phyloP scores from a whole-genome alignment of 37 sponge, comb jelly and placozoan genomes.

The Chondrilla cf. caribensis region DNA sequence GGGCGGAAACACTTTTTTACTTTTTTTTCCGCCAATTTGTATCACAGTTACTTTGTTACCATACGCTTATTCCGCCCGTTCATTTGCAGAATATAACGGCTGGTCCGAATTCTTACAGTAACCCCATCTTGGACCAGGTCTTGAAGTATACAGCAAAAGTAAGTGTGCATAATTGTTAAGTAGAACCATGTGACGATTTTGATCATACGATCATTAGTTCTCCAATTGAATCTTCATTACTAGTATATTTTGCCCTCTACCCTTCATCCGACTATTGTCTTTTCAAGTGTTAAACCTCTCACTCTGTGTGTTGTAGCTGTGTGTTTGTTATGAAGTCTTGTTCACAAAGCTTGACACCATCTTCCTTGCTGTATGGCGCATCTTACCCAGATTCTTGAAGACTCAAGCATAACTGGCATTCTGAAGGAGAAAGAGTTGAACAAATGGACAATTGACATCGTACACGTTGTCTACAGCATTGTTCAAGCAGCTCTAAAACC shows the following conservation, averaged over 20 bases:
- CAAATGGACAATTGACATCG: background rate
- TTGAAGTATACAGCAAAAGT: constrained; percentile 4
- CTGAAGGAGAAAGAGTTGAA: background rate
- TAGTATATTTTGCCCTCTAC: too few relatives aligned
- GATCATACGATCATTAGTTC: too few relatives aligned
- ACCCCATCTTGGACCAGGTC: background rate
- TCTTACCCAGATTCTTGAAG: constrained; percentile 10
- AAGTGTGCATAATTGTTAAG: too few relatives aligned
- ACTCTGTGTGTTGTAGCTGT: too few relatives aligned
- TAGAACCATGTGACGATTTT: too few relatives aligned
- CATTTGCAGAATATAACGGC: background rate
- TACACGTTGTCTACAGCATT: background rate
- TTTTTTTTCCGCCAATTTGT: background rate
- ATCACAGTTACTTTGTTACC: background rate
- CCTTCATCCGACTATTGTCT: too few relatives aligned
- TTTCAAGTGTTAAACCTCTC: too few relatives aligned
- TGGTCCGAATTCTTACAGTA: background rate
- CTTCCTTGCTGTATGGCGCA: too few relatives aligned
- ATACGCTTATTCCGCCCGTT: too few relatives aligned
- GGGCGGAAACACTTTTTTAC: constrained; percentile 31
- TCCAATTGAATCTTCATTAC: too few relatives aligned
- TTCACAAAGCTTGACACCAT: too few relatives aligned
- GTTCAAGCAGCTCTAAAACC: background rate
- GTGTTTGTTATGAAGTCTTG: too few relatives aligned
- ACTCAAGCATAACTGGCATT: background rate